These are phyloP conservation scores for Pseudochaenichthys georgianus DNA, from an alignment of 2,797 vertebrate species.

Conservation along the genomic window DNA sequence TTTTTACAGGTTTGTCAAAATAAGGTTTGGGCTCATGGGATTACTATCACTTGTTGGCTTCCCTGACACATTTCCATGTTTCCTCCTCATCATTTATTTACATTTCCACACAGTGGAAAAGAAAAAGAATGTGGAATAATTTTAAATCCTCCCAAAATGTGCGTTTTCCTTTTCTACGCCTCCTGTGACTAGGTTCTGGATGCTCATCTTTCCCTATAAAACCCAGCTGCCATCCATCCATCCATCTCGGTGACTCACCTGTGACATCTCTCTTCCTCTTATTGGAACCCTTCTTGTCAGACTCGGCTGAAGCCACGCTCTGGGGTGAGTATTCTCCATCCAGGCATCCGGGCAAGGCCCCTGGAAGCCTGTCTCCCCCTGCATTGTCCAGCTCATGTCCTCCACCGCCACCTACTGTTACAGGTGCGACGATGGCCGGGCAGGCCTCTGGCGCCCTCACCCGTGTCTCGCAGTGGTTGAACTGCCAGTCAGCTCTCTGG, in stretches of 20 bases:
- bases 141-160: conserved; percentile 37
- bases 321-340: conserved; percentile 87
- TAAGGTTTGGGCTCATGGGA: no score
- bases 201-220: conserved; percentile 3
- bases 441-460: conserved; percentile 82
- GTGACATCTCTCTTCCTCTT: conserved; percentile 90
- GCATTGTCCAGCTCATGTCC: conserved; percentile 81
- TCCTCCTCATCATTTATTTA: conserved; percentile 7
- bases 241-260: conserved; percentile 86
- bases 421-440: conserved; percentile 69
- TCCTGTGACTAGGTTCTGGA: not conserved
- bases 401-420: conserved; percentile 54
- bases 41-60: not conserved
- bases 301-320: conserved; percentile 81
- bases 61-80: conserved; percentile 18
- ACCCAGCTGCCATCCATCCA: conserved; percentile 20
- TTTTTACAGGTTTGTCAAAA: not conserved
- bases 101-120: conserved; percentile 11
- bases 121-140: not conserved
- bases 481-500: conserved; percentile 90
- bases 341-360: conserved; percentile 70
- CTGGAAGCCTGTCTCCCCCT: conserved; percentile 81
- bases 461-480: conserved; percentile 84
- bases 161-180: conserved; percentile 9
- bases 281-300: conserved; percentile 88